Evolutionary conservation across 2,113 vertebrate genomes (phyloP).

Genomic region (Conger conger): DNA sequence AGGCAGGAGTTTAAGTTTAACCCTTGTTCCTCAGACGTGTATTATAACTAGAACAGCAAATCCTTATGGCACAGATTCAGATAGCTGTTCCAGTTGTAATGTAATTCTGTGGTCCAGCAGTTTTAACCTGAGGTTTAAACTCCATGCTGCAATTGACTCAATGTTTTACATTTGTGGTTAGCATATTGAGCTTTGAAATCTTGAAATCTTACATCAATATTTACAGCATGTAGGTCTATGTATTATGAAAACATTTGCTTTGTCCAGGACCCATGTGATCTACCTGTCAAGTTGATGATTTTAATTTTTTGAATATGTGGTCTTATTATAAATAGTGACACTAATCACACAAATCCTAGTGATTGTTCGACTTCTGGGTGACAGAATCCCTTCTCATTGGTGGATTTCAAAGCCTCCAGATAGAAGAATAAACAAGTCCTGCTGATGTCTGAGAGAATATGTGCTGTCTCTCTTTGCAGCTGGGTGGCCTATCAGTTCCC

Average conservation of each 20-base stretch:
- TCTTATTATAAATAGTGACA: background rate
- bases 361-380: background rate
- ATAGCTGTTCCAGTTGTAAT: no score
- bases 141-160: no score
- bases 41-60: no score
- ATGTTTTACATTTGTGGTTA: no score
- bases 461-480: conserved; percentile 59
- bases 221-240: background rate
- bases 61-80: no score
- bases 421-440: background rate
- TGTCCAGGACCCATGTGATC: background rate
- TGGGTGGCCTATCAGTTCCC: conserved; percentile 98
- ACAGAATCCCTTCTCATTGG: background rate
- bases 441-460: background rate
- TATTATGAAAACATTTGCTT: background rate
- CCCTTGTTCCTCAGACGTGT: no score
- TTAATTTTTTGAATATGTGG: background rate
- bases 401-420: background rate
- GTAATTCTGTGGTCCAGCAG: no score
- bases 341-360: background rate
- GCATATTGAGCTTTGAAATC: no score
- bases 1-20: no score
- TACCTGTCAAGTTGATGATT: no score
- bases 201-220: background rate
- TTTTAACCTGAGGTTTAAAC: no score